These are phyloP conservation scores for Hydroisotoma schaefferi DNA, from an alignment of 2,888 invertebrate species.

Conservation along the genomic window DNA sequence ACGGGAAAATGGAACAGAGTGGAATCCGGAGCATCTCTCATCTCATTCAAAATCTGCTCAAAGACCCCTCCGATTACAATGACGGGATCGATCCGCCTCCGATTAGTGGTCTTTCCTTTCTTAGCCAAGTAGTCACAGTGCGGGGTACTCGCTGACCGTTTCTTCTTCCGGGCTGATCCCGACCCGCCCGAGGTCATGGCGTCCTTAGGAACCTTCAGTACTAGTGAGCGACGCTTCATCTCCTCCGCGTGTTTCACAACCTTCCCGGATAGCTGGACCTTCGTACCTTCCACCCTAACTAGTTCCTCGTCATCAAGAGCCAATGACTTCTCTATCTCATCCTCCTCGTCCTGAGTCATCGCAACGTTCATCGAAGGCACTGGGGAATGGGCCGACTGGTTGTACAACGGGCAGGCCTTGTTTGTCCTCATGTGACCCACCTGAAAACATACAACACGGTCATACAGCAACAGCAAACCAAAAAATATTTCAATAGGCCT, in stretches of 20 bases:
- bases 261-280: slow-evolving; percentile 83
- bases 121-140: slow-evolving; percentile 87
- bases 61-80: slow-evolving; percentile 88
- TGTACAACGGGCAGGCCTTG: slow-evolving; percentile 94
- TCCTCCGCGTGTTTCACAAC: slow-evolving; percentile 73
- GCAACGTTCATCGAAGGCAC: slow-evolving; percentile 65
- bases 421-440: slow-evolving; percentile 81
- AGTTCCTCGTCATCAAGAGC: slow-evolving; percentile 73
- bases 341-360: slow-evolving; percentile 73
- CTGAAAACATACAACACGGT: slow-evolving; percentile 95
- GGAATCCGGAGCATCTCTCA: slow-evolving; percentile 86
- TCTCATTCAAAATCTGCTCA: slow-evolving; percentile 86
- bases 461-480: slow-evolving; percentile 54
- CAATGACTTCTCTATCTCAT: slow-evolving; percentile 71
- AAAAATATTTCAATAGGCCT: neutral
- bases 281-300: slow-evolving; percentile 91
- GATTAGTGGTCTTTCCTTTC: slow-evolving; percentile 76
- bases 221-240: slow-evolving; percentile 71
- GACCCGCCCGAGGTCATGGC: slow-evolving; percentile 57
- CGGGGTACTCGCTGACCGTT: slow-evolving; percentile 63
- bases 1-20: slow-evolving; percentile 92
- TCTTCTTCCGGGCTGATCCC: slow-evolving; percentile 57
- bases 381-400: slow-evolving; percentile 60
- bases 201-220: slow-evolving; percentile 74
- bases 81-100: slow-evolving; percentile 91